Evolutionary conservation across 2,113 vertebrate genomes (phyloP).

Genomic region (Dromas ardeola): DNA sequence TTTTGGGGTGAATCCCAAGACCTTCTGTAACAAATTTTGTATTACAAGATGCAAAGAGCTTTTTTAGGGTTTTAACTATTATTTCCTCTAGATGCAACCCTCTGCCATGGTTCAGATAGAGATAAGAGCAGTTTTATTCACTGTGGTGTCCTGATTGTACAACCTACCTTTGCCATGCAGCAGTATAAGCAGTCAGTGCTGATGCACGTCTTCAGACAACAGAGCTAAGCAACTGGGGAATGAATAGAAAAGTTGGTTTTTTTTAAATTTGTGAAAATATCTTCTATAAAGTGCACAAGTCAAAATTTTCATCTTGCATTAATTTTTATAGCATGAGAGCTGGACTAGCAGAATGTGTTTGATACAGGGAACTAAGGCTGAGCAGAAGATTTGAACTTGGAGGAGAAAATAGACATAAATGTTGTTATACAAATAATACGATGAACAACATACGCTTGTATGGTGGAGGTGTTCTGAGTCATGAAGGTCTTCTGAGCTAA

Average conservation of each 20-base stretch:
- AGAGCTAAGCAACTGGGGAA: background rate
- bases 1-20: background rate
- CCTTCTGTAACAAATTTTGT: background rate
- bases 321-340: background rate
- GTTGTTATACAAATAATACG: background rate
- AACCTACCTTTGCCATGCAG: background rate
- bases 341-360: background rate
- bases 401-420: background rate
- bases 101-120: background rate
- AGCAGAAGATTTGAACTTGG: background rate
- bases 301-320: background rate
- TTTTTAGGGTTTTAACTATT: background rate
- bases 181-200: background rate
- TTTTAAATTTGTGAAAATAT: background rate
- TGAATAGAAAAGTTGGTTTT: background rate
- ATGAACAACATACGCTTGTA: background rate
- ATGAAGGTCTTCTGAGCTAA: background rate
- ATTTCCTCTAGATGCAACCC: background rate
- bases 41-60: background rate
- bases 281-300: background rate
- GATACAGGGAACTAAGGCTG: background rate
- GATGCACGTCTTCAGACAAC: background rate
- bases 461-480: background rate
- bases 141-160: background rate
- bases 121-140: background rate